These are phyloP conservation scores for Vollenhovia emeryi DNA, from an alignment of 1,140 invertebrate species.

Conservation along the genomic window DNA sequence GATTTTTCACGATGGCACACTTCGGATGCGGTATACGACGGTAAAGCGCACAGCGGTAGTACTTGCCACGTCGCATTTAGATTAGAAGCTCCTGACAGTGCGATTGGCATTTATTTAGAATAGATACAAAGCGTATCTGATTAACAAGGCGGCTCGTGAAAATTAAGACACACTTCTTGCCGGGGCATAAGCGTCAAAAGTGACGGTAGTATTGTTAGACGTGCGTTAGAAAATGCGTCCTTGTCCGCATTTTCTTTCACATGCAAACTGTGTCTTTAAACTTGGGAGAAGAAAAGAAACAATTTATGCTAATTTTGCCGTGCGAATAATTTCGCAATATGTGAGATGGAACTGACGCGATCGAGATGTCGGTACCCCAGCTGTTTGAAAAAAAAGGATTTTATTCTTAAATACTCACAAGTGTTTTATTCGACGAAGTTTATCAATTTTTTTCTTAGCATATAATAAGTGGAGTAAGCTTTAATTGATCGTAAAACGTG, in stretches of 20 bases:
- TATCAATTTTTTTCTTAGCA: neutral
- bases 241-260: neutral
- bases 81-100: neutral
- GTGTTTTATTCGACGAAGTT: neutral
- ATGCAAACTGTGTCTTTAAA: neutral
- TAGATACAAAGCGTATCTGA: neutral
- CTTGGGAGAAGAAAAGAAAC: neutral
- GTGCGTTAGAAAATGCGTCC: neutral
- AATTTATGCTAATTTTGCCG: constrained; percentile 1
- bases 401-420: neutral
- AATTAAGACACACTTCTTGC: neutral
- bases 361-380: too few species aligned
- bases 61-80: neutral
- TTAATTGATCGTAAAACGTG: too few species aligned
- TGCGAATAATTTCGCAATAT: neutral
- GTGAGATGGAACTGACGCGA: neutral
- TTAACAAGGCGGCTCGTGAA: neutral
- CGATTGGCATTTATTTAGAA: neutral
- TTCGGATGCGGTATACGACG: neutral
- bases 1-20: constrained; percentile 15
- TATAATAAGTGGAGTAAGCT: too few species aligned
- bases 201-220: neutral
- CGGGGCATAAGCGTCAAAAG: neutral
- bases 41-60: neutral
- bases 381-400: neutral